Percentiles rank a stretch among this genome's conserved stretches.
Evolutionary conservation across 1,140 invertebrate genomes (phyloP).

Genomic region (Maconellicoccus hirsutus): DNA sequence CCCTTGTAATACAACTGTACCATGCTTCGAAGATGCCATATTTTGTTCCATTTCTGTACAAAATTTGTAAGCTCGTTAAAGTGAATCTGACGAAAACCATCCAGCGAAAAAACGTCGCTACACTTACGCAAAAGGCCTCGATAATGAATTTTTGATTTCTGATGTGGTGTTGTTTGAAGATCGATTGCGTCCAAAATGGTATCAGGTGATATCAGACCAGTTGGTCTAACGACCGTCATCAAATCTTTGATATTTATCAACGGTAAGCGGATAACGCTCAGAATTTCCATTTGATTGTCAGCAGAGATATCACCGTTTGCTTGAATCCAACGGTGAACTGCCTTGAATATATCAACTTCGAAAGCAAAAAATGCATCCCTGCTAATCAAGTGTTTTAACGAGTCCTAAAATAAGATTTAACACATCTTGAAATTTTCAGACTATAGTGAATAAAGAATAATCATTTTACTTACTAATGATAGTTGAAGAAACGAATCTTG

Average conservation of each 20-base stretch:
- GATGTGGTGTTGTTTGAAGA: constrained; percentile 54
- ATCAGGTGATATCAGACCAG: constrained; percentile 73
- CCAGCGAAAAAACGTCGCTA: constrained; percentile 22
- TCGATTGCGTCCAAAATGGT: constrained; percentile 88
- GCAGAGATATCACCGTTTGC: constrained; percentile 41
- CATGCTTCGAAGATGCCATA: constrained; percentile 62
- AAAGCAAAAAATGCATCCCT: constrained; percentile 91
- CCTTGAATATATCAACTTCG: constrained; percentile 89
- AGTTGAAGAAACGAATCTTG: constrained; percentile 74
- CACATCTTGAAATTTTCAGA: constrained; percentile 17
- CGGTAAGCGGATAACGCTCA: constrained; percentile 57
- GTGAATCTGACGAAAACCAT: no score
- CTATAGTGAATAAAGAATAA: constrained; percentile 14
- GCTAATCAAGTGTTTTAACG: constrained; percentile 69
- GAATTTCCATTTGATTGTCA: constrained; percentile 27
- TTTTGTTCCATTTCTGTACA: constrained; percentile 75
- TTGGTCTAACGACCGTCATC: constrained; percentile 73
- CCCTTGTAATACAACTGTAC: constrained; percentile 70
- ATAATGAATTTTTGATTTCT: constrained; percentile 66
- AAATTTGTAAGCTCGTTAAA: constrained; percentile 13
- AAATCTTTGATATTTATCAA: constrained; percentile 80
- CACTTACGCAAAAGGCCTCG: constrained; percentile 57
- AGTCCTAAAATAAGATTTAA: constrained; percentile 43
- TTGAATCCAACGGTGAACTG: constrained; percentile 74
- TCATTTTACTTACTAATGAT: constrained; percentile 54